Base-by-base conservation (phyloP, 2,113 vertebrate genomes). In the Xiphophorus couchianus region DNA sequence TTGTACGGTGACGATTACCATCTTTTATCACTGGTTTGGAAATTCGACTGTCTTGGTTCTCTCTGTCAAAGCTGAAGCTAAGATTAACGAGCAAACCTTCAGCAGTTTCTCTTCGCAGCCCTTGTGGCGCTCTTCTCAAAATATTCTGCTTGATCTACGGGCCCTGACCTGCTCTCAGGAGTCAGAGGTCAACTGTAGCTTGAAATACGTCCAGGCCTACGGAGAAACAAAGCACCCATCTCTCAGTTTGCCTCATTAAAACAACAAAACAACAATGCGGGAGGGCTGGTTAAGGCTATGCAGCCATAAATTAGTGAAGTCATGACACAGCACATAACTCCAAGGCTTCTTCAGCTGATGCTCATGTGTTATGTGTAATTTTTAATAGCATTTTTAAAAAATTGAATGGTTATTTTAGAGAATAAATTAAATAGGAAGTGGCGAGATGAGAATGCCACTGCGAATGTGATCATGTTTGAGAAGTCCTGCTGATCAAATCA, bases 101-200 rank as follows among this genome's bases (percentile, higher is more conserved):
- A 86, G 54, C 86, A 58, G 85, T 61, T 77, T 67, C 71, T 44
- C 63, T 77, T 79, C 71, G 4, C 74, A 62, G 86, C 85, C 73
- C 85, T 80, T 85, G 83, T 82, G 76, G 80, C 84, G 72, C 82
- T 81, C 63, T 67, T 76, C 82, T 76, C 79, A 77, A 78, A 58
- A 84, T 84, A 85, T 82, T 90, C 82, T 62, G 66, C 81, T 22
- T 90, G 87, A 92, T 87, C 90, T 82, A 79, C 51, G 6, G 72
- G 77, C 62, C 63, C 74, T 80, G 92, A 90, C 86, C 90, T 28
- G 64, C 84, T 71, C 83, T 69, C 76, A 11, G 37, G 27, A 90
- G 25, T 92, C 85, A 86, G 15, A 89, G 89, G 92, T 94, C 91
- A 94, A 93, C 82, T 77, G 80, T 27, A 71, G 70, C 72, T 66